A percentile compares a stretch with the other conserved stretches of the same genome.
Evolutionary conservation across 2,797 vertebrate species (phyloP).

Genomic region (Etheostoma nigrum): DNA sequence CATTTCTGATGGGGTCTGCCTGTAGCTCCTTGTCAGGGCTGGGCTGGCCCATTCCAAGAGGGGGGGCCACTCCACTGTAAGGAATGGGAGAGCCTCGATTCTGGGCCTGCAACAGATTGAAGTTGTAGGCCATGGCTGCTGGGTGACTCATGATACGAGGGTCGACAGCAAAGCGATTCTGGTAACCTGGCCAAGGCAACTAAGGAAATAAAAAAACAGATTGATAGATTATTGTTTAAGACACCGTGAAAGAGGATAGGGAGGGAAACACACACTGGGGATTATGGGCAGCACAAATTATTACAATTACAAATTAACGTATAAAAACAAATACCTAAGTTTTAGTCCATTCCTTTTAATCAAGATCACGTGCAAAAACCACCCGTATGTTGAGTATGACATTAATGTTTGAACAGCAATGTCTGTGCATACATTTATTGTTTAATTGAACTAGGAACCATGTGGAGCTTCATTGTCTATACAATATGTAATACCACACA

Average conservation of each 20-base stretch:
- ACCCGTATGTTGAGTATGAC: not conserved
- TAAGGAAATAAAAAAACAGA: slow-evolving; percentile 57
- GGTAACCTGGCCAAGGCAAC: slow-evolving; percentile 97
- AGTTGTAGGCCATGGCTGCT: slow-evolving; percentile 97
- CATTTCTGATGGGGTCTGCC: slow-evolving; percentile 91
- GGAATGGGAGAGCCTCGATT: slow-evolving; percentile 94
- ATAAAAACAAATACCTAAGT: not conserved
- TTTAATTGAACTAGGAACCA: not conserved
- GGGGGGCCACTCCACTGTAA: slow-evolving; percentile 92
- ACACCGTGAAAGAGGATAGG: not conserved
- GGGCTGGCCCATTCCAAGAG: slow-evolving; percentile 90
- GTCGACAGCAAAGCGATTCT: slow-evolving; percentile 97
- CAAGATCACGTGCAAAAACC: too few relatives aligned
- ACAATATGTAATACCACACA: not conserved
- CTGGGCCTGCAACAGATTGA: slow-evolving; percentile 95
- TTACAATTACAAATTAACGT: not conserved
- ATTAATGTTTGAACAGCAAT: not conserved
- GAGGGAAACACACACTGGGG: not conserved
- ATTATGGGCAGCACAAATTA: not conserved
- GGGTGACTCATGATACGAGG: slow-evolving; percentile 96
- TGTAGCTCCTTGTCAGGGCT: slow-evolving; percentile 93
- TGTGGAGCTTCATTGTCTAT: not conserved
- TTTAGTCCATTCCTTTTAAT: not conserved
- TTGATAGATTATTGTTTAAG: not conserved
- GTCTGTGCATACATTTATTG: not conserved